Evolutionary conservation across 2,113 vertebrate species (phyloP).

Genomic region (Meriones unguiculatus): DNA sequence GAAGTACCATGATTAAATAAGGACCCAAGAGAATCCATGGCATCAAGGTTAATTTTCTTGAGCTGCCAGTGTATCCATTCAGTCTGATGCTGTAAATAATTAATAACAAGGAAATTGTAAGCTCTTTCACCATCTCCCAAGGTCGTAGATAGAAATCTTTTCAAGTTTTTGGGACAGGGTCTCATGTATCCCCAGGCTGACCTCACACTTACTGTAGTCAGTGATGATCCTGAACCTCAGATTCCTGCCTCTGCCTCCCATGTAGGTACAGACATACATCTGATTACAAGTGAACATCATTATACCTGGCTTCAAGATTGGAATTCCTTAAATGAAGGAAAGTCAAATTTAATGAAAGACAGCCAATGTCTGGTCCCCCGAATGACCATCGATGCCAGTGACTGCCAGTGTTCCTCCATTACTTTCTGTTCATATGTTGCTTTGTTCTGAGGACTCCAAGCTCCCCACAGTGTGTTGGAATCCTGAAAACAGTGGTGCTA

Average conservation of each 20-base stretch:
- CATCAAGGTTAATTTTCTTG: slow-evolving; percentile 61
- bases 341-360: background rate
- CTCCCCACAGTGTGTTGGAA: too few relatives aligned
- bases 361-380: background rate
- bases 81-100: slow-evolving; percentile 63
- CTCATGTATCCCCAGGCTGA: too few relatives aligned
- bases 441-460: too few relatives aligned
- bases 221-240: too few relatives aligned
- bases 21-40: background rate
- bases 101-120: slow-evolving; percentile 63
- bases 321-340: background rate
- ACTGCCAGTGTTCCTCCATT: too few relatives aligned
- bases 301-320: background rate
- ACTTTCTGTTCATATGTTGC: too few relatives aligned
- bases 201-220: background rate
- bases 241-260: background rate
- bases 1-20: background rate
- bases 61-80: background rate
- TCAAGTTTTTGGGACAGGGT: background rate
- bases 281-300: background rate
- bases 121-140: slow-evolving; percentile 63
- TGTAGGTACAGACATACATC: too few relatives aligned
- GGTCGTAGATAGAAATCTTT: background rate
- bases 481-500: too few relatives aligned
- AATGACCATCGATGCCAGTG: too few relatives aligned